Evolutionary conservation across 2,888 invertebrate genomes (phyloP), one percentile per base, ranked within the genome.

Genomic region (Dyspetes luteomarginatus): DNA sequence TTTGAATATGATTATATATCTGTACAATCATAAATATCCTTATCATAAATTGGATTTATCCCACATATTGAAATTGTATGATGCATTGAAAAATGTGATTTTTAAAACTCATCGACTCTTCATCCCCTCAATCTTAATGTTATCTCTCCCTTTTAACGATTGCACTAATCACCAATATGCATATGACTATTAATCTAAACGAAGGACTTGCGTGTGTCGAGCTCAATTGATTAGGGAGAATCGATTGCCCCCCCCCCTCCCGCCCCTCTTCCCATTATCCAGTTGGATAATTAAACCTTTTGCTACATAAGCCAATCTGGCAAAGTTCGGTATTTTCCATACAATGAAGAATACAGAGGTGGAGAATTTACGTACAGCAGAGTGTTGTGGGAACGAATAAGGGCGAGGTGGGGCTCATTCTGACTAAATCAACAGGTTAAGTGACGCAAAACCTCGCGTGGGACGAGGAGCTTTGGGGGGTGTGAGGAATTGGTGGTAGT

Each of bases 401-500:
- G 43, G 9, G 19, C 60, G 15, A 3, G 12, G 41, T 2, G 15
- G 69, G 30, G 83, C 87, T 87, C 86, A 86, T 89, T 88, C 84
- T 79, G 85, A 82, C 84, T 88, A 87, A 86, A 90, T 90, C 89
- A 90, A 90, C 89, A 90, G 89, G 89, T 90, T 85, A 86, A 83
- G 86, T 85, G 85, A 77, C 85, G 83, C 83, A 85, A 83, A 78
- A 83, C 52, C 41, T 62, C 50, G 78, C 73, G 83, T 76, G 67
- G 78, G 75, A 43, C 72, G 74, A 64, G 17, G 64, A 67, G 58
- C 30, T 26, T 24, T 4, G 28, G 52, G 19, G 15, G 45, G 30
- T 50, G 15, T n/a, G n/a, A n/a, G n/a, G n/a, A n/a, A 17, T 50
- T 68, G 50, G 74, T n/a, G 71, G 76, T 28, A 76, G 60, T 45